Base-by-base conservation (phyloP, 1,140 invertebrate genomes). In the Halotydeus destructor region DNA sequence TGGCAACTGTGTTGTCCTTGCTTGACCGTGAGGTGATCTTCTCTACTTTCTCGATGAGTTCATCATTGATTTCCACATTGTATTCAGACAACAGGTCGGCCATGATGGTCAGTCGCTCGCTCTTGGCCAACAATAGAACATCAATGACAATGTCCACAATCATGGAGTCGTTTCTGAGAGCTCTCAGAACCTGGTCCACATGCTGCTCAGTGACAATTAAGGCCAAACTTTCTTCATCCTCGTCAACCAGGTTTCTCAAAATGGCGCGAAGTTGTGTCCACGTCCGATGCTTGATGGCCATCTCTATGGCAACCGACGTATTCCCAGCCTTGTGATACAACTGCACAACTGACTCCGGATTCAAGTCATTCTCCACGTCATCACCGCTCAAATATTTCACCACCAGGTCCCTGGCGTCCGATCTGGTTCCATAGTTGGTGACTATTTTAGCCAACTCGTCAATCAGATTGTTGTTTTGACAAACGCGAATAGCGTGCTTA, bases 251-350 rank as follows among this genome's bases (percentile, higher is more conserved):
- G 21, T 41, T 14, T 25, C 16, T 5, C n/a, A 37, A 24, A 5
- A 44, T 14, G 6, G 24, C 12, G 11, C 46, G 34, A 22, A 47
- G 36, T 24, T 39, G 25, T 14, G 28, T 26, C 46, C 46, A 47
- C n/a, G 25, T 22, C 8, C 78, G 66, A 19, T 62, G 66, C 45
- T 60, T 57, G 48, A 96, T 83, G 0, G 91, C 88, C 24, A 97
- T 67, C 58, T 96, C 88, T 16, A 97, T 57, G 1, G 91, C 88
- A 64, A 86, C 84, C 50, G 85, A 78, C 0, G 82, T 63, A 57
- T 82, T 69, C 12, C 79, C 86, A 42, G 85, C 81, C 62, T 69
- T 53, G 18, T 51, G 45, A 27, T 48, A 51, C 16, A 53, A 39
- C 18, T 45, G 45, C 12, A 38, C 39, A 6, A 47, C 8, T 19